Evolutionary conservation across 1,140 invertebrate species (phyloP).

Genomic region (Acyrthosiphon pisum): DNA sequence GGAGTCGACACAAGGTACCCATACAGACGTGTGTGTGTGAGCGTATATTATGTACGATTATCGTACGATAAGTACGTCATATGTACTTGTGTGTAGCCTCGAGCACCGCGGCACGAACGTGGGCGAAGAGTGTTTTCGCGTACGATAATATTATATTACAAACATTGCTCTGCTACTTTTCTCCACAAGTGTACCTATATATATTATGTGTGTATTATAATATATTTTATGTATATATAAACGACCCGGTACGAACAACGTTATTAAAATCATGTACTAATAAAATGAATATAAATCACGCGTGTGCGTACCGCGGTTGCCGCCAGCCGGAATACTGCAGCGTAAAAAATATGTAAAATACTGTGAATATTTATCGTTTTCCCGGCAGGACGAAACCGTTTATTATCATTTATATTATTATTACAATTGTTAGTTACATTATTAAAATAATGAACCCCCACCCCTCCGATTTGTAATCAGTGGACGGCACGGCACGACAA

Average conservation of each 20-base stretch:
- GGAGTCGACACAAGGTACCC: not conserved
- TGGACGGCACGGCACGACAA: not conserved
- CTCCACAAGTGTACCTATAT: not conserved
- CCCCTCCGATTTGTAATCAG: not conserved
- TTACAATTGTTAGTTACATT: not conserved
- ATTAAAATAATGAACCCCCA: not conserved
- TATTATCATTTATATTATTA: not conserved
- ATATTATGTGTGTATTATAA: no score
- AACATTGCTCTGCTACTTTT: not conserved
- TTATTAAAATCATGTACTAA: conserved; percentile 19
- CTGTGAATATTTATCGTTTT: not conserved
- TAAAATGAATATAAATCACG: not conserved
- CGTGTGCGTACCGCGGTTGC: no score
- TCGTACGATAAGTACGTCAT: not conserved
- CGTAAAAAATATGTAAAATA: not conserved
- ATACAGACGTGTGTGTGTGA: not conserved
- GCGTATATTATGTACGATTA: not conserved
- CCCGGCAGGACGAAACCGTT: not conserved
- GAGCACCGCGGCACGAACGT: not conserved
- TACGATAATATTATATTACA: conserved; percentile 7
- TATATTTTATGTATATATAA: not conserved
- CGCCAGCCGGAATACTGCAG: no score
- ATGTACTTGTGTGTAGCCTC: conserved; percentile 5
- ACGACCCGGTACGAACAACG: not conserved
- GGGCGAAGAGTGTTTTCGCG: not conserved